phyloP scores from a whole-genome alignment of 1,140 invertebrate genomes.

The Maniola jurtina region DNA sequence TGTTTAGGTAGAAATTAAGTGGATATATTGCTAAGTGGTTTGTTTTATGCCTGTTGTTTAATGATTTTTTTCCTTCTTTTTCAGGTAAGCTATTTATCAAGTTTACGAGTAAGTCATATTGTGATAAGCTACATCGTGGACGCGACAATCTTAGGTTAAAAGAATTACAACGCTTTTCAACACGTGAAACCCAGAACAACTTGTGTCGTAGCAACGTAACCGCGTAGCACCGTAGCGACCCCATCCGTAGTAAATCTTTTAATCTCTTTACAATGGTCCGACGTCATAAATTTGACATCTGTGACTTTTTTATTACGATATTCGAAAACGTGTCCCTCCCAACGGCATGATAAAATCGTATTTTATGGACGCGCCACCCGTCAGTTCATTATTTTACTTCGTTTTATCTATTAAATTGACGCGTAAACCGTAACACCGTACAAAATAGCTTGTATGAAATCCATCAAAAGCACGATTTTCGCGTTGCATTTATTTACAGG shows the following conservation, averaged over 20 bases:
- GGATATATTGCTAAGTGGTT: neutral
- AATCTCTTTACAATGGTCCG: constrained; percentile 76
- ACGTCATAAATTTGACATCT: constrained; percentile 78
- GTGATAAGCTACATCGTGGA: neutral
- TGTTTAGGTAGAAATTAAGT: too few species aligned
- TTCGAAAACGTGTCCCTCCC: constrained; percentile 76
- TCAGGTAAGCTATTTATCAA: constrained; percentile 20
- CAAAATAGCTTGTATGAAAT: constrained; percentile 24
- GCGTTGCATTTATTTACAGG: constrained; percentile 9
- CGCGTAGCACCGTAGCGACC: constrained; percentile 45
- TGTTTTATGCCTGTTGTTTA: neutral
- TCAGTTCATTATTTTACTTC: constrained; percentile 75
- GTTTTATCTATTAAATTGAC: constrained; percentile 68
- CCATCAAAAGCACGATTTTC: constrained; percentile 37
- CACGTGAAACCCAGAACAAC: constrained; percentile 37
- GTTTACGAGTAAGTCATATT: constrained; percentile 1
- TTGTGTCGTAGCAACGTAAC: constrained; percentile 26
- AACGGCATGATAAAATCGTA: constrained; percentile 75
- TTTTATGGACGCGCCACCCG: constrained; percentile 66
- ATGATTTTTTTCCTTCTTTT: constrained; percentile 15
- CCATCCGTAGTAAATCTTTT: constrained; percentile 72
- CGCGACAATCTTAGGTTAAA: neutral
- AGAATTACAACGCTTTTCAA: constrained; percentile 40
- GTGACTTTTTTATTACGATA: constrained; percentile 78
- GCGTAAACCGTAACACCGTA: constrained; percentile 43